Base-by-base conservation (phyloP, 2,113 vertebrate genomes). In the Clarias batrachus region DNA sequence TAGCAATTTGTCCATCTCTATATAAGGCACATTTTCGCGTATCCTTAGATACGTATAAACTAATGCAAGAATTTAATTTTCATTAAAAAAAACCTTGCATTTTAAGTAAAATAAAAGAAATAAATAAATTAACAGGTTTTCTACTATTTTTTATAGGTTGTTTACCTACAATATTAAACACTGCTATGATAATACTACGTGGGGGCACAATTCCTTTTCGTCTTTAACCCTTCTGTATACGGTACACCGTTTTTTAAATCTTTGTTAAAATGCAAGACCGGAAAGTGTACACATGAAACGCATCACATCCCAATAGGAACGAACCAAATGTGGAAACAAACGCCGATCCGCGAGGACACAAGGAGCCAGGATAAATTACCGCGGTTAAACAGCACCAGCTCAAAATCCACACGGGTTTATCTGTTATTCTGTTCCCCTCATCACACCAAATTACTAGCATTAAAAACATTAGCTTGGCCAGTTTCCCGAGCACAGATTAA, bases 401-500 rank as follows among this genome's bases (percentile, higher is more conserved):
- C 57, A 82, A 57, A 48, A 71, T 73, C 80, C 59, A 77, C 62
- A 19, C 48, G 14, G 19, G 17, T 83, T 86, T 57, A 83, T 87
- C 52, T 59, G 27, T 83, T 56, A 66, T 77, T 77, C 81, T 41
- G 41, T 82, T 66, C 56, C 48, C 59, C 56, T 63, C 19, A 7
- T 54, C 80, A 25, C 59, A 25, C 8, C 27, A 77, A 74, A 83
- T 41, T 41, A 56, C 70, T 54, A 9, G 12, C 70, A 25, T 52
- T 65, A 56, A 76, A 83, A 87, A 66, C 86, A 74, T 30, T 82
- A 59, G 86, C 81, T 68, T 83, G 86, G 71, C 81, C 60, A 12
- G 21, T 57, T 87, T 87, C 81, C 86, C 23, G 73, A 82, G 62
- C 86, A 57, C 60, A 76, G 86, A 87, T 87, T 68, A 87, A 83